These are phyloP conservation scores for Erinaceus europaeus DNA, from an alignment of 2,113 vertebrate species.

Conservation along the genomic window DNA sequence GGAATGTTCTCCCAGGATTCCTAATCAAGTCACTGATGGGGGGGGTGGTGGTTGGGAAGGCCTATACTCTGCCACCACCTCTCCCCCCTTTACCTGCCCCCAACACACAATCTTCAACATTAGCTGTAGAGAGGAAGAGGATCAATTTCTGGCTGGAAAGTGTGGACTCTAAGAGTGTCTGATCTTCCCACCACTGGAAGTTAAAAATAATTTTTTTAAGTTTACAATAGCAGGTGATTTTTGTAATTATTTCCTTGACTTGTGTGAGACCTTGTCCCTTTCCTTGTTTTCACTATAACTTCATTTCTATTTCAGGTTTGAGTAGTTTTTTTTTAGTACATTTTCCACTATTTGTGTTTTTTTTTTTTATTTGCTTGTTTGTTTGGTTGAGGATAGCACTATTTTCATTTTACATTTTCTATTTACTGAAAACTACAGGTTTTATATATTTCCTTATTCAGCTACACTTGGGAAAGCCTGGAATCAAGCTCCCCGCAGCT, in stretches of 20 bases:
- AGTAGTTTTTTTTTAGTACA: conserved; percentile 16
- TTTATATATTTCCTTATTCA: conserved; percentile 38
- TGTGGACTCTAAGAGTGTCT: neutral
- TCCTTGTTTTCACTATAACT: conserved; percentile 9
- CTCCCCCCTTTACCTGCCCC: too few species aligned
- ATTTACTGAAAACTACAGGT: conserved; percentile 3
- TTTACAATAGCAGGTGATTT: neutral
- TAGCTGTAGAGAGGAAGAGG: neutral
- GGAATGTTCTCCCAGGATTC: neutral
- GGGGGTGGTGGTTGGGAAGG: neutral
- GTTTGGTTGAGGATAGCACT: neutral
- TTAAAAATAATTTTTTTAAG: neutral
- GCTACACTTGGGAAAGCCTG: neutral
- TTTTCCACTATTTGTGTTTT: neutral
- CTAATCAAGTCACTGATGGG: neutral
- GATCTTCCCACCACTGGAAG: neutral
- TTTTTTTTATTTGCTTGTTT: neutral
- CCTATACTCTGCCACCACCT: neutral
- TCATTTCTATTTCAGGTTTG: neutral
- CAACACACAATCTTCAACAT: neutral
- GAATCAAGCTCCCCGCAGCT: neutral
- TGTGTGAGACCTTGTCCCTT: neutral
- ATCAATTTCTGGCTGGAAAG: neutral
- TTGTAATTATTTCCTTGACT: conserved; percentile 4
- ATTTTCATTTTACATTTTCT: neutral